Percentiles rank a stretch among this genome's conserved stretches.
Evolutionary conservation across 2,113 vertebrate species (phyloP).

Genomic region (Lepisosteus oculatus): DNA sequence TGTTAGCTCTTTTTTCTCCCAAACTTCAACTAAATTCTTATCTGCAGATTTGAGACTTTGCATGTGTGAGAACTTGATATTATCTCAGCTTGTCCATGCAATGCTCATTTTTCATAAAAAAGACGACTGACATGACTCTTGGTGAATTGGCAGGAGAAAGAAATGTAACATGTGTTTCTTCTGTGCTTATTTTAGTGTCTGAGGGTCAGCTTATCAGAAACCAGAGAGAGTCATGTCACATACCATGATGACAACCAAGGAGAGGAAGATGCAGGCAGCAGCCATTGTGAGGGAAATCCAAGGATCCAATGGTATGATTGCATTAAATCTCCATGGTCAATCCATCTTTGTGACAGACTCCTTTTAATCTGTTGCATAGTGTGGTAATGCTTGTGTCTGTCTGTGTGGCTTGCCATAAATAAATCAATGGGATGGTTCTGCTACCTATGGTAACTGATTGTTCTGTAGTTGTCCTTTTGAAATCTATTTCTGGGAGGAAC

Average conservation of each 20-base stretch:
- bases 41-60: slow-evolving; percentile 15
- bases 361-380: too few relatives aligned
- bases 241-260: slow-evolving; percentile 73
- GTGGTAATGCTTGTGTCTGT: slow-evolving; percentile 24
- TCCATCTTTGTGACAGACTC: neutral
- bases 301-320: slow-evolving; percentile 69
- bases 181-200: slow-evolving; percentile 60
- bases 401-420: slow-evolving; percentile 63
- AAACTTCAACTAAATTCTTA: slow-evolving; percentile 41
- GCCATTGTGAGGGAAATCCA: slow-evolving; percentile 89
- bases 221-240: slow-evolving; percentile 75
- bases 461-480: slow-evolving; percentile 82
- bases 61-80: neutral
- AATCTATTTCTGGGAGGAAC: slow-evolving; percentile 85
- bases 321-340: too few relatives aligned
- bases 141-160: too few relatives aligned
- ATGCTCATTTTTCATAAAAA: slow-evolving; percentile 2
- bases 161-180: slow-evolving; percentile 6
- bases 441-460: slow-evolving; percentile 75
- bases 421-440: slow-evolving; percentile 63
- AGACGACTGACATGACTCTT: too few relatives aligned
- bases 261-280: slow-evolving; percentile 84
- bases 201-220: slow-evolving; percentile 33
- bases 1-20: slow-evolving; percentile 60
- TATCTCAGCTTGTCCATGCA: neutral